Evolutionary conservation across 2,113 vertebrate genomes (phyloP), one percentile per base, ranked within the genome.

Genomic region (Rhynchomys soricoides): DNA sequence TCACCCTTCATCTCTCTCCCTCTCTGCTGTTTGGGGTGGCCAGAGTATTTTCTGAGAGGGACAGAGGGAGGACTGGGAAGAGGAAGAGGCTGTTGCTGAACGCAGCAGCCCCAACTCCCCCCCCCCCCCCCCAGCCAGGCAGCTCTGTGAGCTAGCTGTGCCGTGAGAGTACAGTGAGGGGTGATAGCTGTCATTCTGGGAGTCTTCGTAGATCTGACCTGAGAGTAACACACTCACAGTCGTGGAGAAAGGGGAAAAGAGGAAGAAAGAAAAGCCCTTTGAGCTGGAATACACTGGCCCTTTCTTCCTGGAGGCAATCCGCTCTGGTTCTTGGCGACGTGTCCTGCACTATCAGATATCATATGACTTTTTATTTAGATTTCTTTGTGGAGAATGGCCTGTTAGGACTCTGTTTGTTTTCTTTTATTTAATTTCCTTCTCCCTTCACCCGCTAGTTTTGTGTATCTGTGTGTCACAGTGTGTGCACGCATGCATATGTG

Each of bases 341-440:
- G 98, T 99, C 98, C 98, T 98, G 98, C 98, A 98, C 98, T 99
- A 99, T 99, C 98, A 98, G 98, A 99, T 99, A 99, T 99, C 99
- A 99, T 98, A 99, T 98, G 98, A 99, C 98, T 99, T 98, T 99
- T 98, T 98, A 98, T 98, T 98, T 98, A 98, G 98, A 98, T 98
- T 99, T 98, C 98, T 97, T 98, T 98, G 98, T 98, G 98, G 98
- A 99, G 98, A 98, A 99, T 98, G 98, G 98, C 98, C 98, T 98
- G 98, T 98, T 98, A 98, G 98, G 98, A 98, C 98, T 98, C 98
- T 98, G 98, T 98, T 98, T 98, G 98, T 98, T 98, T 98, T 98
- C 98, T 98, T 98, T 98, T 98, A 97, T 98, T 98, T 98, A 98
- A 98, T 98, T 99, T 98, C 98, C 97, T 98, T 98, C 98, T 98